phyloP scores from a whole-genome alignment of 2,113 vertebrate genomes.

The Pteruthius melanotis region DNA sequence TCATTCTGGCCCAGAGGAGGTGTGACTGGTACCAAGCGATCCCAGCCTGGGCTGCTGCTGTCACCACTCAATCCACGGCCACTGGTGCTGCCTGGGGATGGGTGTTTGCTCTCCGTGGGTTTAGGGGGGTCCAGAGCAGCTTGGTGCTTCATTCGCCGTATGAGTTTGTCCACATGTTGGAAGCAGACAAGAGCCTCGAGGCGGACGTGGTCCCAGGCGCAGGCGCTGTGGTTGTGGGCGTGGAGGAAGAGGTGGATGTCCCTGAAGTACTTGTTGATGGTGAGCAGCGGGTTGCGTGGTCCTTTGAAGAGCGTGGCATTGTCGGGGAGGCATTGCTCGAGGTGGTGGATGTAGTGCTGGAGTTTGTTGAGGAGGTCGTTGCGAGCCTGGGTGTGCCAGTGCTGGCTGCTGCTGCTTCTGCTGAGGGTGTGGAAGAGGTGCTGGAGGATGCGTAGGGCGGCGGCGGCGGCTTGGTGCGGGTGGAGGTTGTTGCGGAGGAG shows the following conservation, averaged over 20 bases:
- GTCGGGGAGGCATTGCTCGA: background rate
- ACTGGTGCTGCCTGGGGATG: accelerated
- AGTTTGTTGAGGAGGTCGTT: background rate
- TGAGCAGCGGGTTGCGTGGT: background rate
- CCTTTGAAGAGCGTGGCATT: accelerated
- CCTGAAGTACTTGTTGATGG: background rate
- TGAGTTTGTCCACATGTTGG: background rate
- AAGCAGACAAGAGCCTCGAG: background rate
- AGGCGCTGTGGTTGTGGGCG: background rate
- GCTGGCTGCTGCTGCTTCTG: accelerated
- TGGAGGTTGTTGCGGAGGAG: background rate
- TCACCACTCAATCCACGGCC: accelerated
- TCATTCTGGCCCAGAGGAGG: background rate
- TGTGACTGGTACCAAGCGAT: background rate
- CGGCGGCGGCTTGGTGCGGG: background rate
- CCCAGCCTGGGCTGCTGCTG: background rate
- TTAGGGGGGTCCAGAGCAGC: background rate
- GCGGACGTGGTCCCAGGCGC: background rate
- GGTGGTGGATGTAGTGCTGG: background rate
- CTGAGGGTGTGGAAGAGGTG: background rate
- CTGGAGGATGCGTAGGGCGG: background rate
- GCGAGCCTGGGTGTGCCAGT: background rate
- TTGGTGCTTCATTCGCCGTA: background rate
- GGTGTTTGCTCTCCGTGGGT: accelerated
- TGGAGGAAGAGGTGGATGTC: background rate